A percentile compares a stretch with the other conserved stretches of the same genome.
Conservation (phyloP, 2,113 vertebrate species). For the Myotis lucifugus region DNA sequence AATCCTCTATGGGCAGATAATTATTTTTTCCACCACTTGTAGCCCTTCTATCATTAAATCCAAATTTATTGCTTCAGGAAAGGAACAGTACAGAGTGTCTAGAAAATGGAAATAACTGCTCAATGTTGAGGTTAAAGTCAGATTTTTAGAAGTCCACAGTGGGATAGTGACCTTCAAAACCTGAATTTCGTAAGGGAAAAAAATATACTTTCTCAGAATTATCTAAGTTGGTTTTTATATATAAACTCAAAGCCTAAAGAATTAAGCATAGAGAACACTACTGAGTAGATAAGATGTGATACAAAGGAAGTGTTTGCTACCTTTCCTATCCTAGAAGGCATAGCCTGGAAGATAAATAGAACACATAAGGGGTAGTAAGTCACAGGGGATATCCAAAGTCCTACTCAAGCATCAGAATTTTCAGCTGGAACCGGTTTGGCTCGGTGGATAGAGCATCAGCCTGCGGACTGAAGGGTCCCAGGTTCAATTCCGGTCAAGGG, state of each 20-base stretch:
- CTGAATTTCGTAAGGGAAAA: not conserved
- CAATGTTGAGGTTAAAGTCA: not conserved
- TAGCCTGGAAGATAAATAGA: not conserved
- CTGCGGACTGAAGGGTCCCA: too few relatives aligned
- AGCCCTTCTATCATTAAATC: not conserved
- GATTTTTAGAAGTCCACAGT: not conserved
- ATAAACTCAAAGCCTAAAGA: not conserved
- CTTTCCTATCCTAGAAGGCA: not conserved
- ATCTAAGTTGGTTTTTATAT: not conserved
- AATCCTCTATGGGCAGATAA: not conserved
- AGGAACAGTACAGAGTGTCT: not conserved
- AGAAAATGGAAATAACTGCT: constrained; percentile 37
- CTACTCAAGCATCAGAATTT: not conserved
- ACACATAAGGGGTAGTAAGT: not conserved
- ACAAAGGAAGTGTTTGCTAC: not conserved
- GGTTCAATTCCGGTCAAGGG: too few relatives aligned
- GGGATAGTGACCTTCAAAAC: not conserved
- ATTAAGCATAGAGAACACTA: not conserved
- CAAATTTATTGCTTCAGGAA: constrained; percentile 44
- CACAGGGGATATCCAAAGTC: not conserved
- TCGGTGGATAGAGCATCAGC: too few relatives aligned
- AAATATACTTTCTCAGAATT: not conserved
- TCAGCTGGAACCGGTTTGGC: too few relatives aligned
- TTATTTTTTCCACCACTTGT: not conserved
- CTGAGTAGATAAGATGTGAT: not conserved